These are phyloP conservation scores for Creontiades dilutus DNA, from an alignment of 2,888 invertebrate genomes.

Conservation along the genomic window DNA sequence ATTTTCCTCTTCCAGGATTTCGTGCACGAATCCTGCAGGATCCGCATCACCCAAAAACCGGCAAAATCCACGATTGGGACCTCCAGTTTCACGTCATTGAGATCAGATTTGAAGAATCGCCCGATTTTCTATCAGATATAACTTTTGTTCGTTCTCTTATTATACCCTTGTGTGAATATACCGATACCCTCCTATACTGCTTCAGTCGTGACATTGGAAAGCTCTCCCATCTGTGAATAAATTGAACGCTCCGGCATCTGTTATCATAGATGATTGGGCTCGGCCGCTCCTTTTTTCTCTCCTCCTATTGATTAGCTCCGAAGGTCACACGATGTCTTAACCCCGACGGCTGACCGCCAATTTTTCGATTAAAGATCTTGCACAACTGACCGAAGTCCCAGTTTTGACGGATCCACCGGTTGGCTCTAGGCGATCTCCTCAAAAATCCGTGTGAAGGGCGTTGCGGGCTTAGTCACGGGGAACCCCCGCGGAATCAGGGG, in stretches of 20 bases:
- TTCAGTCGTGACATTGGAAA: too few relatives aligned
- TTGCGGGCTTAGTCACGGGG: conserved; percentile 48
- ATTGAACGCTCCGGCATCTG: background rate
- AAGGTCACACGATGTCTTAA: background rate
- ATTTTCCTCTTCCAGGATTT: too few relatives aligned
- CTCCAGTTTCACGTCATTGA: too few relatives aligned
- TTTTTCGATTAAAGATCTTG: conserved; percentile 4
- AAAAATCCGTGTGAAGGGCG: conserved; percentile 44
- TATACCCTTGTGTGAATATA: too few relatives aligned
- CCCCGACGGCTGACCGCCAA: background rate
- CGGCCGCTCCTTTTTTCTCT: background rate
- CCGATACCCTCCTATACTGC: too few relatives aligned
- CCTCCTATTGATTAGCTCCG: conserved; percentile 25
- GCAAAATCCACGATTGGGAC: too few relatives aligned
- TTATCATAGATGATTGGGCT: background rate
- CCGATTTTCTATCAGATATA: too few relatives aligned
- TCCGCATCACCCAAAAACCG: too few relatives aligned
- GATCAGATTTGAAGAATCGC: too few relatives aligned
- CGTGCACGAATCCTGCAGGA: too few relatives aligned
- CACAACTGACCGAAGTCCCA: background rate
- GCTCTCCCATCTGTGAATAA: too few relatives aligned
- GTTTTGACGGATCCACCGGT: background rate
- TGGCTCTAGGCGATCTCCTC: background rate
- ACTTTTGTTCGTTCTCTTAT: too few relatives aligned
- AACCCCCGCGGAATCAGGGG: background rate